A percentile compares a stretch with the other conserved stretches of the same genome.
These are phyloP conservation scores for Clitarchus hookeri DNA, from an alignment of 2,888 invertebrate species.

Conservation along the genomic window DNA sequence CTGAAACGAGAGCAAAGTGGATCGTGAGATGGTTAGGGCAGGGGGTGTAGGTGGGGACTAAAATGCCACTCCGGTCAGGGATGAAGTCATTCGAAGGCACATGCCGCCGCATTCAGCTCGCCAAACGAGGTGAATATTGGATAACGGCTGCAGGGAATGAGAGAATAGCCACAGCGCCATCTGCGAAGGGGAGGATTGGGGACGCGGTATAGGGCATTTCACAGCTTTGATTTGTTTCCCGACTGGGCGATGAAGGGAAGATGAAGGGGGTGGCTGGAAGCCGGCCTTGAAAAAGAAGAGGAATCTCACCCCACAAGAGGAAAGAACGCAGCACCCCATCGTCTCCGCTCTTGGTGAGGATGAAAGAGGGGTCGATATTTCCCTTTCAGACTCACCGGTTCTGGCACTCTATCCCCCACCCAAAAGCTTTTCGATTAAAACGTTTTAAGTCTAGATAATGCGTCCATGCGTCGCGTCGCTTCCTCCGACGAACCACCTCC, in stretches of 20 bases:
- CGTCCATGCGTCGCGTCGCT: neutral
- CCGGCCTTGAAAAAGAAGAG: neutral
- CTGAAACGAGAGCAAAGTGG: too few relatives aligned
- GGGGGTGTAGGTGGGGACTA: too few relatives aligned
- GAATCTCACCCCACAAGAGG: neutral
- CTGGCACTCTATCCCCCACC: neutral
- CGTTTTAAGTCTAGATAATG: constrained; percentile 9
- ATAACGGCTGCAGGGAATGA: neutral
- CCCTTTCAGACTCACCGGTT: neutral
- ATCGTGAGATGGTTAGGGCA: too few relatives aligned
- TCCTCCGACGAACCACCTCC: too few relatives aligned
- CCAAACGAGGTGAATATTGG: neutral
- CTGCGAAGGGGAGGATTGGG: neutral
- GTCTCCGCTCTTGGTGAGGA: neutral
- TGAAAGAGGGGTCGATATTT: neutral
- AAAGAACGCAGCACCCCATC: too few relatives aligned
- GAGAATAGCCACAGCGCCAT: neutral
- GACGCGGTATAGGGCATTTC: neutral
- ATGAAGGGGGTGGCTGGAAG: neutral
- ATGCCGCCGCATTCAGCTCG: neutral
- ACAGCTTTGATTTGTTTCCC: constrained; percentile 10
- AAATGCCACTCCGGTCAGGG: neutral
- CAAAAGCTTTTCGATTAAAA: constrained; percentile 2
- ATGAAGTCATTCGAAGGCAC: neutral
- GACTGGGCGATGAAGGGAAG: too few relatives aligned